Evolutionary conservation across 1,140 invertebrate genomes (phyloP), one percentile per base, ranked within the genome.

Genomic region (Bactericera cockerelli): DNA sequence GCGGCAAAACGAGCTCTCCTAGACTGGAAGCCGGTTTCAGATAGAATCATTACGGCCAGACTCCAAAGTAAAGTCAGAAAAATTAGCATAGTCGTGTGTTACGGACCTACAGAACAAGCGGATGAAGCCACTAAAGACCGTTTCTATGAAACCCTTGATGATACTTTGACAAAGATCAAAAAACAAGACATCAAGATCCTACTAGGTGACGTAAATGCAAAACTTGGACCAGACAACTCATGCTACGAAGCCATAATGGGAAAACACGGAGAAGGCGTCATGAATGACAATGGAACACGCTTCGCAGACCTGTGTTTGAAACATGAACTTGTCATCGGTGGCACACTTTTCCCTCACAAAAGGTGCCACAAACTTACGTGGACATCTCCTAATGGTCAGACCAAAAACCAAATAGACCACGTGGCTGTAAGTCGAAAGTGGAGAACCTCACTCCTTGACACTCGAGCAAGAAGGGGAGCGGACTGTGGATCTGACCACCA

Each of bases 161-260:
- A 25, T 21, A 49, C 38, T 22, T 3, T 59, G 26, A 10, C 22
- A 3, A 26, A 26, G 2, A 26, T 59, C 2, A 53, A 59, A 10
- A 61, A 53, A 28, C 39, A 36, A 59, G 60, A 61, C 33, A 61
- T 61, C 10, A n/a, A 49, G 14, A 59, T 61, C 22, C n/a, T 61
- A 13, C 54, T 58, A 42, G 60, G 60, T 8, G 60, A 61, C 25
- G 33, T 61, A n/a, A n/a, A n/a, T n/a, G n/a, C n/a, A n/a, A n/a
- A n/a, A n/a, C n/a, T n/a, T n/a, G n/a, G n/a, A n/a, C 10, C 58
- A 61, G 60, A 57, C 56, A n/a, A 53, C 28, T n/a, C 56, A 61
- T 59, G 39, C 56, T 14, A 14, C 59, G 2, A n/a, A n/a, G n/a
- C n/a, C n/a, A n/a, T n/a, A n/a, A n/a, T n/a, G 60, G 60, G 11